phyloP scores from a whole-genome alignment of 2,113 vertebrate genomes.

The Phocoena sinus region DNA sequence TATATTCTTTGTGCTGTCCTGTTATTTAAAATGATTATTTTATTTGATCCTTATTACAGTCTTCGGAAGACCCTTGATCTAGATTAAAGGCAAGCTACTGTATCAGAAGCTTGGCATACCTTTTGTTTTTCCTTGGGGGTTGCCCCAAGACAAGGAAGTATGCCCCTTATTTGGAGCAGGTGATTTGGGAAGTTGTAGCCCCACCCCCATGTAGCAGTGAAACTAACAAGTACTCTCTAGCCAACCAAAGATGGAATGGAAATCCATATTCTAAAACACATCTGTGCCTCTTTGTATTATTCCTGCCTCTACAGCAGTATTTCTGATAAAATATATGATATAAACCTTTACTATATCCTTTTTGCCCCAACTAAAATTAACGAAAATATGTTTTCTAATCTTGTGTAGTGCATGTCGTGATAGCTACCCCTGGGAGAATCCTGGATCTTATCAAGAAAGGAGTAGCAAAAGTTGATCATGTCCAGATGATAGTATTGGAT shows the following conservation, averaged over 20 bases:
- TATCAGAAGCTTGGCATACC: background rate
- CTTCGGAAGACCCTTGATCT: background rate
- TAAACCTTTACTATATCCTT: background rate
- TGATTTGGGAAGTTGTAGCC: background rate
- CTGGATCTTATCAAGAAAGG: constrained; percentile 99
- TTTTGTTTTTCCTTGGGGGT: background rate
- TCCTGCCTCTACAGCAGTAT: background rate
- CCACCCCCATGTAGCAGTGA: background rate
- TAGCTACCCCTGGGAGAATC: constrained; percentile 98
- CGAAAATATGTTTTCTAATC: constrained; percentile 55
- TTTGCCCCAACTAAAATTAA: constrained; percentile 3
- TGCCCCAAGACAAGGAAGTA: background rate
- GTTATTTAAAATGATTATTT: background rate
- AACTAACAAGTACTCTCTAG: background rate
- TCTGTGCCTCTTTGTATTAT: background rate
- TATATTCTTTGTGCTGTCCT: background rate
- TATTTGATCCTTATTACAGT: background rate
- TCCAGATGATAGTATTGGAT: constrained; percentile 99
- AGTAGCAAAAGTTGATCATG: constrained; percentile 96
- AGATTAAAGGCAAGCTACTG: background rate
- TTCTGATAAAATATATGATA: background rate
- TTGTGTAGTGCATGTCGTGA: constrained; percentile 94
- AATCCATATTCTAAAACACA: constrained; percentile 8
- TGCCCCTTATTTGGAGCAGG: background rate
- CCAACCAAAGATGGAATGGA: background rate